Evolutionary conservation across 2,888 invertebrate genomes (phyloP), one percentile per base, ranked within the genome.

Genomic region (Archaeoteleia sp.): DNA sequence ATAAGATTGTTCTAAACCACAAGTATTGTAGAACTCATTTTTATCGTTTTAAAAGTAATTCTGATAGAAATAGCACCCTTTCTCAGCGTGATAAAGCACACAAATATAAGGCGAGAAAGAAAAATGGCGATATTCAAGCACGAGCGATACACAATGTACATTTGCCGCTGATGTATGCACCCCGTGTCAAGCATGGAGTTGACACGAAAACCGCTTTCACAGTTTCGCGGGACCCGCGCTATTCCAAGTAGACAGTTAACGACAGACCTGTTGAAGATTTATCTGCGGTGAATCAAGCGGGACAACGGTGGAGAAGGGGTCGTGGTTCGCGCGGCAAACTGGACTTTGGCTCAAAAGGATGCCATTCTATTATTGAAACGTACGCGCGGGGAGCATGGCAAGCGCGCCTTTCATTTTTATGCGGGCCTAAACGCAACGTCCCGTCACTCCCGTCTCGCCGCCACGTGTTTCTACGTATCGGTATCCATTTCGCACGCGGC

Each of bases 351-450:
- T 81, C 80, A 82, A 80, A 82, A 81, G 81, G 79, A 76, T 81
- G 78, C 79, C 80, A 76, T 80, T 82, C 82, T 81, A 82, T 83
- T 82, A 83, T 82, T 82, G 79, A 82, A 80, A 75, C 70, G 29
- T 61, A 67, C 62, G 32, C 65, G 66, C 58, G 30, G 51, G 46
- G 55, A 62, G 70, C 61, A 61, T 42, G 65, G 67, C 67, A 67
- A 72, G 70, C 67, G 65, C 57, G 67, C 62, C 66, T 73, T 67
- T 73, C 67, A 61, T 67, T 68, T 62, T 67, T 60, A 51, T 35
- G 7, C 14, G 13, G 7, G 1, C 29, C 23, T 34, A 13, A 23
- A 6, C 29, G 6, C 17, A 7, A 7, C 10, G 13, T 25, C 29
- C 29, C 27, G 13, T 23, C 25, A 14, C 20, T 27, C 8, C 13